Evolutionary conservation across 2,113 vertebrate genomes (phyloP).

Genomic region (Cercocebus atys): DNA sequence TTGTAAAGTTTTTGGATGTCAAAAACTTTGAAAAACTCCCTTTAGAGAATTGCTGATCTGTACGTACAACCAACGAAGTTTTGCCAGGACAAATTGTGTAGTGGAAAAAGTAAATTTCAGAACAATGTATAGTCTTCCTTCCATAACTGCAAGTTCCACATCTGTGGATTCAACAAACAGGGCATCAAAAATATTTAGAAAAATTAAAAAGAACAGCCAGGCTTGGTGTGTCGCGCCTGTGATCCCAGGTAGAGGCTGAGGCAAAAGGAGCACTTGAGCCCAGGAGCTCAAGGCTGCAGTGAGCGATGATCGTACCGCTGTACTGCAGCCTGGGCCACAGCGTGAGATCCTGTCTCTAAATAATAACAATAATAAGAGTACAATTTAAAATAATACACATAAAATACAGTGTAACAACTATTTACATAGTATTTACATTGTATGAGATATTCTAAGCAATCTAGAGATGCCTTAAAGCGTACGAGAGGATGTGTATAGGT

Average conservation of each 20-base stretch:
- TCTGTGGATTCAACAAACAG: background rate
- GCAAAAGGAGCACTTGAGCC: background rate
- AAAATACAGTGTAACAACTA: background rate
- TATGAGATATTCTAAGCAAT: background rate
- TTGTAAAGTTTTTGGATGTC: background rate
- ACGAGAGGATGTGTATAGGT: background rate
- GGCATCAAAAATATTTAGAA: background rate
- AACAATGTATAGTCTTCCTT: background rate
- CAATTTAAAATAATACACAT: background rate
- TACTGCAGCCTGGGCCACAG: background rate
- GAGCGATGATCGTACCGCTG: background rate
- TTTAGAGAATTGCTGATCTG: background rate
- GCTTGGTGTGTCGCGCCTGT: background rate
- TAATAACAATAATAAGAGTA: background rate
- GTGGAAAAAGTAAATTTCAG: background rate
- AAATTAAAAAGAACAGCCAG: background rate
- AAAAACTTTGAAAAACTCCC: background rate
- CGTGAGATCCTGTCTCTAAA: background rate
- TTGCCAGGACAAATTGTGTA: background rate
- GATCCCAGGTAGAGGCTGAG: background rate
- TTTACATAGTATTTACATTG: background rate
- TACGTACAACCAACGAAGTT: background rate
- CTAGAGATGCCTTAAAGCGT: background rate
- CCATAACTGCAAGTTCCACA: no score
- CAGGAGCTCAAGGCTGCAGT: background rate